These are phyloP conservation scores for Merodon equestris DNA, from an alignment of 2,888 invertebrate genomes.

Conservation along the genomic window DNA sequence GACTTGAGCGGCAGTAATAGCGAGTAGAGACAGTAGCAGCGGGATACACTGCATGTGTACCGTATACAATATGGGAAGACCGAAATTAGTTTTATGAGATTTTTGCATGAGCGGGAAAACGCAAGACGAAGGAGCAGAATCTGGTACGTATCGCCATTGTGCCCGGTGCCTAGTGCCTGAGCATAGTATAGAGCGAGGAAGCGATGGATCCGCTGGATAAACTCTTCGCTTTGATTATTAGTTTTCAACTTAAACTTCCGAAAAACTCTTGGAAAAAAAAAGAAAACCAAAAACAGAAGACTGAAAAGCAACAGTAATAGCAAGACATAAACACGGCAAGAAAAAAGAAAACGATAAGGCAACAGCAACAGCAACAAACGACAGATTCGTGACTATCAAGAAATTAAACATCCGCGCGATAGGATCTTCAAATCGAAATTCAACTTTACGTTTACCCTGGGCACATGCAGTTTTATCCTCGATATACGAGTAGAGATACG, in stretches of 20 bases:
- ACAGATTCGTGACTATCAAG: constrained; percentile 69
- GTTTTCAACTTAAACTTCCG: constrained; percentile 66
- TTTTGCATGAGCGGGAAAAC: constrained; percentile 61
- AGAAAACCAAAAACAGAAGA: constrained; percentile 8
- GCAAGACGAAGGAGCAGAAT: constrained; percentile 24
- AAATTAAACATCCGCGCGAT: constrained; percentile 69
- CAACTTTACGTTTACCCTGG: constrained; percentile 53
- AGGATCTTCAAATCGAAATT: constrained; percentile 68
- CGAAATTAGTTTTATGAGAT: constrained; percentile 67
- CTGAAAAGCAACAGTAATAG: constrained; percentile 21
- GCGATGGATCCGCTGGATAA: constrained; percentile 48
- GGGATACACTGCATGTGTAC: constrained; percentile 54
- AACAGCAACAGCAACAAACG: constrained; percentile 54
- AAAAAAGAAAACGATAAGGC: not conserved
- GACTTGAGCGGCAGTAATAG: not conserved
- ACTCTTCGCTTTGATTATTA: constrained; percentile 56
- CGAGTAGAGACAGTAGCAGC: no score
- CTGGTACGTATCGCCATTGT: not conserved
- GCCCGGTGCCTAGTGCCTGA: not conserved
- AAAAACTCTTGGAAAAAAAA: constrained; percentile 53
- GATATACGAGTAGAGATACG: not conserved
- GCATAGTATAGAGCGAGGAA: not conserved
- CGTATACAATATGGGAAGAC: constrained; percentile 52
- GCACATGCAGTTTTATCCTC: not conserved
- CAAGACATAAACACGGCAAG: constrained; percentile 30